Conservation (phyloP, 1,140 invertebrate genomes). For the Ptiloglossa arizonensis region DNA sequence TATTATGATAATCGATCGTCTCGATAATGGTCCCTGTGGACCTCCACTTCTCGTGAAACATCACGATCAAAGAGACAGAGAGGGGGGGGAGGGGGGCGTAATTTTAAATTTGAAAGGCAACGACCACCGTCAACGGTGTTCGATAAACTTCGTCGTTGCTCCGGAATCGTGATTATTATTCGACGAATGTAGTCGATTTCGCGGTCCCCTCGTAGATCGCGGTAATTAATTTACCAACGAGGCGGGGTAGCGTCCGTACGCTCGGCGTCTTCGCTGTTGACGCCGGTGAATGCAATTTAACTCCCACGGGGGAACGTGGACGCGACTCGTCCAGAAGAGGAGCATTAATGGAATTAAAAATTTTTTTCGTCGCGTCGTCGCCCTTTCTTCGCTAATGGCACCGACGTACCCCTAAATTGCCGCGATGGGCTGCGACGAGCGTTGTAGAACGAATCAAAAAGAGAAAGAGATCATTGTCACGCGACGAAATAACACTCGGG, state of each 20-base stretch:
- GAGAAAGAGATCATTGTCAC: background rate
- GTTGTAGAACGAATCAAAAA: background rate
- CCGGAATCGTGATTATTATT: too few relatives aligned
- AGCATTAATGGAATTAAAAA: constrained; percentile 29
- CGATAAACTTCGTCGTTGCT: too few relatives aligned
- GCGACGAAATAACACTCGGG: background rate
- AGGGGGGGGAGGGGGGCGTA: too few relatives aligned
- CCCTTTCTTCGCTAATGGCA: background rate
- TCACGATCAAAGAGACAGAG: too few relatives aligned
- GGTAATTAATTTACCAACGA: constrained; percentile 1
- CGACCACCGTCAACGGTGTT: too few relatives aligned
- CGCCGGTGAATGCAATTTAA: background rate
- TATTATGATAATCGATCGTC: too few relatives aligned
- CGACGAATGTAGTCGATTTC: background rate
- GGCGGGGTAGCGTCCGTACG: too few relatives aligned
- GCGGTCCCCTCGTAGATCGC: background rate
- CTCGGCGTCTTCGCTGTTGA: background rate
- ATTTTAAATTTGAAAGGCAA: too few relatives aligned
- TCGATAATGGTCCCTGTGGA: too few relatives aligned
- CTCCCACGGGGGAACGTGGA: background rate
- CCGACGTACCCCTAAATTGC: background rate
- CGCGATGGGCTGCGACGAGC: background rate
- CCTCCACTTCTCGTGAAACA: too few relatives aligned
- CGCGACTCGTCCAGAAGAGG: background rate
- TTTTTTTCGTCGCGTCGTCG: background rate